A percentile compares a stretch with the other conserved stretches of the same genome.
phyloP scores from a whole-genome alignment of 1,140 invertebrate genomes.

The Apis dorsata region DNA sequence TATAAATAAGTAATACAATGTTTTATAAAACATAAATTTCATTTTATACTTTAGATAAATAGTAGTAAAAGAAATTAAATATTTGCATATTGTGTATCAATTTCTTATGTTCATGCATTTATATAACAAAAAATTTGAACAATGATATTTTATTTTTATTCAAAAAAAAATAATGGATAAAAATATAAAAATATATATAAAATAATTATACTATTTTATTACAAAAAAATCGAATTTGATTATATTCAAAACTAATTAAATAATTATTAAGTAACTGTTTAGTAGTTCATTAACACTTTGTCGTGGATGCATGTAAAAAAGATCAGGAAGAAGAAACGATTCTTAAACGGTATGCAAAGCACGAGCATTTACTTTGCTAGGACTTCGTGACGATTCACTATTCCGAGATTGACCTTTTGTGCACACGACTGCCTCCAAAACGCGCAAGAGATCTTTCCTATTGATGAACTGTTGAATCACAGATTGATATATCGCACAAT shows the following conservation, averaged over 20 bases:
- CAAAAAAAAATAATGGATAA: background rate
- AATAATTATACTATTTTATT: background rate
- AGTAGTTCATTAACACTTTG: conserved; percentile 20
- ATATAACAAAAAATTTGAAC: background rate
- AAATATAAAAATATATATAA: no score
- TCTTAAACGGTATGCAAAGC: conserved; percentile 46
- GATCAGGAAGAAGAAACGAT: conserved; percentile 33
- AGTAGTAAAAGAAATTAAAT: no score
- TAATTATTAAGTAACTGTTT: background rate
- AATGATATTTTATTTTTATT: background rate
- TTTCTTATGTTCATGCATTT: background rate
- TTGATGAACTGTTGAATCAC: conserved; percentile 15
- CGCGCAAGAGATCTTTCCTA: conserved; percentile 33
- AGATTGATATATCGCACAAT: background rate
- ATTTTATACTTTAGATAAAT: background rate
- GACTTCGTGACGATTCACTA: conserved; percentile 54
- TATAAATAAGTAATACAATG: background rate
- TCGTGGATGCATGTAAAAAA: conserved; percentile 40
- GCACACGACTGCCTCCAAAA: conserved; percentile 27
- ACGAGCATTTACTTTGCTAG: conserved; percentile 51
- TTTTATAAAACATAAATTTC: background rate
- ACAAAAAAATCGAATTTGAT: background rate
- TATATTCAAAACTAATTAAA: background rate
- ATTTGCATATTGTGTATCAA: background rate
- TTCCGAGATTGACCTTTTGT: conserved; percentile 66